Percentiles rank a stretch among this genome's conserved stretches.
These are phyloP conservation scores for Lamellibrachia columna DNA, from an alignment of 2,888 invertebrate genomes.

Conservation along the genomic window DNA sequence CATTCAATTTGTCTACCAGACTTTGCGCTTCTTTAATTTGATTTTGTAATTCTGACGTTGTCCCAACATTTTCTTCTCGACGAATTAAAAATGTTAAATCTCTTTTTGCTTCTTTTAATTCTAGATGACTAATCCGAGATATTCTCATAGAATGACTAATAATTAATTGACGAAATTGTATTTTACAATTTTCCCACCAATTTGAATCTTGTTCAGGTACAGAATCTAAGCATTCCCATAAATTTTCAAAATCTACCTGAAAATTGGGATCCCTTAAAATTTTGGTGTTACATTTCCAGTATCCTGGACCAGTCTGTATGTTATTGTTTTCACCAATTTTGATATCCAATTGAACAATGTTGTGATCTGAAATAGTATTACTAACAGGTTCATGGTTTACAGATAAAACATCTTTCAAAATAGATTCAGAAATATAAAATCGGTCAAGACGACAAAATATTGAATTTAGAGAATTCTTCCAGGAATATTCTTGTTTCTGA, in stretches of 20 bases:
- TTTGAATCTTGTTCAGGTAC: background rate
- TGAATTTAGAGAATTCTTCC: background rate
- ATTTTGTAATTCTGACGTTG: background rate
- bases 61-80: background rate
- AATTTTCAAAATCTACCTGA: background rate
- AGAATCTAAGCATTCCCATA: background rate
- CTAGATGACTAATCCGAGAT: background rate
- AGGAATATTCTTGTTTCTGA: background rate
- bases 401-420: background rate
- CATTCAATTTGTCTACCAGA: too few relatives aligned
- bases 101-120: background rate
- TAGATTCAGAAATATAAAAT: background rate
- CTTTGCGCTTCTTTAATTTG: too few relatives aligned
- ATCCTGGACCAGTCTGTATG: background rate
- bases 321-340: background rate
- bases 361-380: background rate
- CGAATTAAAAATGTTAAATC: background rate
- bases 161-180: background rate
- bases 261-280: background rate
- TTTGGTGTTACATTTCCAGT: background rate
- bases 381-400: background rate
- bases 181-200: background rate
- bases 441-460: background rate
- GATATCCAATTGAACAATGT: background rate
- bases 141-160: background rate